Evolutionary conservation across 2,797 vertebrate species (phyloP), one percentile per base, ranked within the genome.

Genomic region (Mallotus villosus): DNA sequence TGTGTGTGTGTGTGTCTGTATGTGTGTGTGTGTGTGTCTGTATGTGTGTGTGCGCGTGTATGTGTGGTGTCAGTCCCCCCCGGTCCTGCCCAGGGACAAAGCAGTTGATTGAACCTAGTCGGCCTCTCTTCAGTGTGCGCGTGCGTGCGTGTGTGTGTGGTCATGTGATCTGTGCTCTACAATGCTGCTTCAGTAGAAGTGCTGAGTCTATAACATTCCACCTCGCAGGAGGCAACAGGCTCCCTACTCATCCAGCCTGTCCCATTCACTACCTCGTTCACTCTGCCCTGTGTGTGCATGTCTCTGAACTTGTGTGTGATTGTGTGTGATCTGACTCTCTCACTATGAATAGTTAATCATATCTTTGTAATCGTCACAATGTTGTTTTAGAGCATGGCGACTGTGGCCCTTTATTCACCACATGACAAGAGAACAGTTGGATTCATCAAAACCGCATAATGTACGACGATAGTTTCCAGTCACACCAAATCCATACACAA

Each of bases 121-220:
- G 25, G 61, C 27, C 24, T n/a, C 12, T 34, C 8, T 63, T 63
- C 12, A 25, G 59, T 61, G 22, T 61, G 22, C 11, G 22, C 25
- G 24, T 17, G 24, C 0, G 4, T 27, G 60, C n/a, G 4, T 14
- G 21, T 27, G 60, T 17, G 60, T 62, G 24, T 32, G 61, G n/a
- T 63, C 27, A 63, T 19, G 29, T 63, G 61, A 32, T n/a, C 16
- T 5, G 17, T 32, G 27, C 29, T 63, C 17, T 37, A 34, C 29
- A 63, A 32, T 34, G 27, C 29, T 14, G 27, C 21, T 60, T 25
- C 58, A 60, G 58, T 3, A 41, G 34, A 65, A 65, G 19, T 41
- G 63, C 63, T 65, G 63, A 65, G 37, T 60, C 58, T 65, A 21
- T 46, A 21, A 65, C 37, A 65, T 65, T 65, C 63, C 63, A 22